Base-by-base conservation (phyloP, 2,888 invertebrate species). In the Tuberolachnus salignus region DNA sequence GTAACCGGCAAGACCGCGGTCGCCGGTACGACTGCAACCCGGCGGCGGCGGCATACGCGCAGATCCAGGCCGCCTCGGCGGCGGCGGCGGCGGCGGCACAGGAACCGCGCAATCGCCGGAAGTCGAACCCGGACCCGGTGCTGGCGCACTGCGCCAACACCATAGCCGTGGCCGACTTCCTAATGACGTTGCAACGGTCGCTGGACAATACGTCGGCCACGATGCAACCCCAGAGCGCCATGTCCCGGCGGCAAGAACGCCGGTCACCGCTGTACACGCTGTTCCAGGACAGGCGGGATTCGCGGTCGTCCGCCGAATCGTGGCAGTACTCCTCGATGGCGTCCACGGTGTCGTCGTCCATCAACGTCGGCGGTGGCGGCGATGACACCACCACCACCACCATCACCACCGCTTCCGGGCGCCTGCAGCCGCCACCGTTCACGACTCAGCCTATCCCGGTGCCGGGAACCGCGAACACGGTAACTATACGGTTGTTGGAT, bases 191-290 rank as follows among this genome's bases (percentile, higher is more conserved):
- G 67, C 78, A 78, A 23, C 69, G 78, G 49, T 78, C 78, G 49
- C 69, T 78, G 64, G 66, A 66, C 49, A 59, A 49, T 13, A 49
- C 80, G 46, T 63, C 73, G 6, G 23, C 16, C n/a, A 26, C 70
- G 14, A 3, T 14, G 49, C 42, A 51, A 19, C 55, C 21, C 13
- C 51, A 16, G 8, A 44, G 1, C 10, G 10, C 16, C 57, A 26
- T 16, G 14, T 46, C 16, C 16, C 16, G 1, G 11, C 67, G 53
- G 0, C 21, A 14, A 14, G 66, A 72, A 16, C 70, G 67, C 13
- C 67, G 61, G 42, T 81, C 81, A 14, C 81, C 81, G 16, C 57
- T 81, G 16, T 81, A 78, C 66, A 80, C 81, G 46, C n/a, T 81
- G 63, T 81, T 81, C 63, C 81, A 81, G n/a, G 74, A 80, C 57